Evolutionary conservation across 2,888 invertebrate genomes (phyloP), one percentile per base, ranked within the genome.

Genomic region (Aromia moschata): DNA sequence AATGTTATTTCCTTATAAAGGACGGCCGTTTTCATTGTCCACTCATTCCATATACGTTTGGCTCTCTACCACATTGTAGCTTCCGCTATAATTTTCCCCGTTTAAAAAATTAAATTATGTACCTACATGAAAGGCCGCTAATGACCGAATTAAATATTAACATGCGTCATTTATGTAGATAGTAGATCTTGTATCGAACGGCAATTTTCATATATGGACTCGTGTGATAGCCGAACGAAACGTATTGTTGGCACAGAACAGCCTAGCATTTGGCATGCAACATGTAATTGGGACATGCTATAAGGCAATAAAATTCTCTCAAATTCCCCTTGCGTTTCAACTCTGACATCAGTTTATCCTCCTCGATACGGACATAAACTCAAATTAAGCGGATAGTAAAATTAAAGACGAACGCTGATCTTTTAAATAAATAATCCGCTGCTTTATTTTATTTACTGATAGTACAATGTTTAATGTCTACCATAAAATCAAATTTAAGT

Each of bases 271-370:
- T 38, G 1, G 49, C 49, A 49, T 49, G 49, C 49, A 38, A 49
- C 38, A 36, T 38, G 14, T 17, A 38, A 38, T 25, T n/a, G n/a
- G 15, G 20, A 49, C 38, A 49, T 49, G 49, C 38, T n/a, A 49
- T 38, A 18, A 25, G 38, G 49, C 25, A 14, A 38, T 49, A 49
- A 38, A 49, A 49, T 25, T 49, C 20, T n/a, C n/a, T n/a, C n/a
- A 20, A 18, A 38, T 14, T 38, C 20, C 30, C 14, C 38, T 2
- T 25, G 10, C 14, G 14, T 43, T 43, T 20, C 43, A 43, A 5
- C 25, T 20, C 14, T 43, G 43, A 25, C 25, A 25, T 12, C 43
- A 25, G 20, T 25, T 18, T 18, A 20, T n/a, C 33, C n/a, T 5
- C 10, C 11, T 11, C n/a, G n/a, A 33, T 33, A 11, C 33, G 11